Percentiles rank a stretch among this genome's conserved stretches.
Evolutionary conservation across 2,888 invertebrate genomes (phyloP).

Genomic region (Catonia carolina): DNA sequence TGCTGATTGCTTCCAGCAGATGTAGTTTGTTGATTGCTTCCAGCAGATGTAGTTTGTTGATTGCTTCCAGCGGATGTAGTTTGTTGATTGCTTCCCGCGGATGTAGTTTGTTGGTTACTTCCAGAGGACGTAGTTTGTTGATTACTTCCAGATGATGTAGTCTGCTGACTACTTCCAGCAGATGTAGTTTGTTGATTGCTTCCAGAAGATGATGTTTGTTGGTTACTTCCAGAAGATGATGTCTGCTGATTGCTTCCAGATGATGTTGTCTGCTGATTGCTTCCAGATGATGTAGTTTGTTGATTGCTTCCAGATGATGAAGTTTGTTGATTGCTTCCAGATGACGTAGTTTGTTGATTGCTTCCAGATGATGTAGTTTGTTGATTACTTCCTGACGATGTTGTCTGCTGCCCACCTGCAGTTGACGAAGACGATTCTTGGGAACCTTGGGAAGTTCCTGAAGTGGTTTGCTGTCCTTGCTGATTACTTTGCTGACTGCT

Average conservation of each 20-base stretch:
- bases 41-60: conserved; percentile 21
- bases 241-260: conserved; percentile 26
- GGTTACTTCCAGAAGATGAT: conserved; percentile 23
- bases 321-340: conserved; percentile 27
- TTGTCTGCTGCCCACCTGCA: conserved; percentile 26
- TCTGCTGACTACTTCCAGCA: conserved; percentile 27
- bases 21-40: conserved; percentile 21
- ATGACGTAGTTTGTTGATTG: conserved; percentile 23
- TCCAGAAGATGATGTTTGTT: conserved; percentile 15
- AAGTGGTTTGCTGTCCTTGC: conserved; percentile 22
- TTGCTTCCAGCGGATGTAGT: conserved; percentile 23
- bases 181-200: conserved; percentile 24
- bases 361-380: conserved; percentile 26
- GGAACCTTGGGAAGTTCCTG: conserved; percentile 23
- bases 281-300: conserved; percentile 26
- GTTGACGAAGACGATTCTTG: conserved; percentile 18
- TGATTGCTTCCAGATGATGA: conserved; percentile 19
- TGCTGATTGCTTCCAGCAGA: conserved; percentile 25
- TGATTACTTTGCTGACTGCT: conserved; percentile 24
- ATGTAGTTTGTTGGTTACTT: conserved; percentile 28
- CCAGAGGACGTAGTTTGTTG: conserved; percentile 27
- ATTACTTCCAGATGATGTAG: conserved; percentile 17
- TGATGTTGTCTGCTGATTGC: conserved; percentile 28
- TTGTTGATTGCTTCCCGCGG: conserved; percentile 25
- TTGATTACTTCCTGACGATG: conserved; percentile 29